phyloP scores from a whole-genome alignment of 2,113 vertebrate species.

The Mystacornis crossleyi region DNA sequence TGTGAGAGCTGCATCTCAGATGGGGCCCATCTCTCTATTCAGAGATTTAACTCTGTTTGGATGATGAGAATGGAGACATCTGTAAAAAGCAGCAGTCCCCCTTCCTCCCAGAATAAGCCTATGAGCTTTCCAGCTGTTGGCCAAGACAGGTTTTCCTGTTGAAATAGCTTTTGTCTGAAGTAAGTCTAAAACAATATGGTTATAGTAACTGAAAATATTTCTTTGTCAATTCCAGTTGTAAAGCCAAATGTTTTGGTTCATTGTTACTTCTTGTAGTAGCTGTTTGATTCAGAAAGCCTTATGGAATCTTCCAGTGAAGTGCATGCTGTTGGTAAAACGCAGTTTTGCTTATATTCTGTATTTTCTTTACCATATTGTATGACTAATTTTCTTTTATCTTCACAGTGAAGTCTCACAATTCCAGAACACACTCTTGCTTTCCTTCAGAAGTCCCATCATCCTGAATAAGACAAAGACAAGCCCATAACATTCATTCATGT shows the following conservation, averaged over 20 bases:
- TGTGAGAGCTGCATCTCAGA: neutral
- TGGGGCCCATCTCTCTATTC: conserved; percentile 20
- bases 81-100: conserved; percentile 25
- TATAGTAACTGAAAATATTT: conserved; percentile 42
- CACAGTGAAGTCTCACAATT: neutral
- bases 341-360: neutral
- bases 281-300: neutral
- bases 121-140: conserved; percentile 64
- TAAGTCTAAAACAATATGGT: conserved; percentile 52
- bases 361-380: neutral
- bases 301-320: neutral
- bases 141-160: conserved; percentile 57
- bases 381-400: neutral
- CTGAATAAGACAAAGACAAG: neutral
- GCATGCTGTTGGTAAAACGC: neutral
- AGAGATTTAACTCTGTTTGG: conserved; percentile 20
- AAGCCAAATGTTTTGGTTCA: neutral
- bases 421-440: neutral
- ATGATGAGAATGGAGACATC: conserved; percentile 52
- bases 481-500: neutral
- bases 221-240: neutral
- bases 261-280: neutral
- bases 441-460: neutral
- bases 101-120: conserved; percentile 11
- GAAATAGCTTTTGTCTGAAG: conserved; percentile 57